Conservation (phyloP, 2,113 vertebrate genomes). For the Neogobius melanostomus region DNA sequence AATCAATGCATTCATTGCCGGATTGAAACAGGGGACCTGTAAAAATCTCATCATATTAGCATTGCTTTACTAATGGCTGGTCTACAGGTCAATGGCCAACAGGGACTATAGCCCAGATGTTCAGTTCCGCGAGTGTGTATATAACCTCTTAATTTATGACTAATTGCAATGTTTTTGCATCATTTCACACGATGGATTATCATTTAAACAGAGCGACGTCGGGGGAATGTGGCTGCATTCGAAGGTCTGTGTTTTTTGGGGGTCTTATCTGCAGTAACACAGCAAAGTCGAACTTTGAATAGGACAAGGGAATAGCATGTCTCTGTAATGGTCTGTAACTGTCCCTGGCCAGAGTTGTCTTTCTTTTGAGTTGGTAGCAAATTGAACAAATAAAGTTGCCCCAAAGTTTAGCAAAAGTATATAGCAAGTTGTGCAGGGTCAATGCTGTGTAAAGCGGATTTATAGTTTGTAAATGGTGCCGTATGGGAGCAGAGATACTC, state of each 20-base stretch:
- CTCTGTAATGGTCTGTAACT: not conserved
- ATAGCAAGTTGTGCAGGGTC: not conserved
- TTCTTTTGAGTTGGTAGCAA: not conserved
- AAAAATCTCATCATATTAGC: slow-evolving; percentile 10
- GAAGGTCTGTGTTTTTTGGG: not conserved
- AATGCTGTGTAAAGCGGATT: not conserved
- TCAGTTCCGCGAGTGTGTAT: not conserved
- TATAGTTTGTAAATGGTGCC: not conserved
- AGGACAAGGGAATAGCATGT: not conserved
- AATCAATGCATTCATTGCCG: not conserved
- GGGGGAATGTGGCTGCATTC: not conserved
- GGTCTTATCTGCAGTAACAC: not conserved
- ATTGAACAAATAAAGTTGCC: slow-evolving; percentile 4
- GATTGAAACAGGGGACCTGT: not conserved
- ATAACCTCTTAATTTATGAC: not conserved
- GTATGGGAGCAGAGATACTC: not conserved
- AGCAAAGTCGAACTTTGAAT: not conserved
- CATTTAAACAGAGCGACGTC: not conserved
- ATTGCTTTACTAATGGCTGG: slow-evolving; percentile 15
- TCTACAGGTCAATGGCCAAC: slow-evolving; percentile 7
- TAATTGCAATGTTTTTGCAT: slow-evolving; percentile 5
- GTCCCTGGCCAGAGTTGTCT: not conserved
- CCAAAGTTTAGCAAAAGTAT: not conserved
- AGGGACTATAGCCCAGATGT: slow-evolving; percentile 19
- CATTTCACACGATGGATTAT: not conserved